A percentile compares a stretch with the other conserved stretches of the same genome.
phyloP scores from a whole-genome alignment of 2,888 invertebrate genomes.

The Noctua pronuba region DNA sequence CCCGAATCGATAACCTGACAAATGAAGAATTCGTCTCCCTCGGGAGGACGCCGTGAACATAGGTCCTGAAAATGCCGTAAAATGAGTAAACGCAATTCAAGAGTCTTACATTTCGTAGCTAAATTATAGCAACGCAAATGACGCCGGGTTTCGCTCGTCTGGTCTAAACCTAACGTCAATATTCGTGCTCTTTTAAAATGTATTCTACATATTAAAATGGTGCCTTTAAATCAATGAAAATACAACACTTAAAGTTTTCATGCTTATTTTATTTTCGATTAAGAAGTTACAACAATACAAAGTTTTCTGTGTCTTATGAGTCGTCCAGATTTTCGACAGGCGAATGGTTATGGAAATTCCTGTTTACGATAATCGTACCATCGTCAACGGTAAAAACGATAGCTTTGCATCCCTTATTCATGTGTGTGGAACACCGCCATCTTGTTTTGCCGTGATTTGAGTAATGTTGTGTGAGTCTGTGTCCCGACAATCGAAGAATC shows the following conservation, averaged over 20 bases:
- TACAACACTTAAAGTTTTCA: background rate
- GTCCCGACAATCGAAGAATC: conserved; percentile 56
- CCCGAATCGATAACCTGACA: conserved; percentile 70
- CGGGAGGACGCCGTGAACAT: conserved; percentile 26
- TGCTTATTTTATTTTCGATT: background rate
- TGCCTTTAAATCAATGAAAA: background rate
- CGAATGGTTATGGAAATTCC: conserved; percentile 69
- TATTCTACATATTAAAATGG: background rate
- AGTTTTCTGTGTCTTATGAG: background rate
- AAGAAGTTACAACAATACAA: background rate
- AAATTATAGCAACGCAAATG: background rate
- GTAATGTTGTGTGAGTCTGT: conserved; percentile 71
- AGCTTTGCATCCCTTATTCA: conserved; percentile 69
- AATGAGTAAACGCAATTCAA: background rate
- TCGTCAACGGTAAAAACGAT: conserved; percentile 68
- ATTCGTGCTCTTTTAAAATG: background rate
- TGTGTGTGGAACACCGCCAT: conserved; percentile 73
- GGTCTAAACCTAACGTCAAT: background rate
- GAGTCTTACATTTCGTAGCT: background rate
- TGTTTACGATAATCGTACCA: conserved; percentile 61
- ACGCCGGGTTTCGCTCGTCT: background rate
- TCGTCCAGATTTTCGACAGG: conserved; percentile 2
- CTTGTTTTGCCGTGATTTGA: conserved; percentile 58
- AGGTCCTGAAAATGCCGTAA: conserved; percentile 27
- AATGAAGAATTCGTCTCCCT: conserved; percentile 36